Conservation (phyloP, 2,888 invertebrate species). For the Mythimna albipuncta region DNA sequence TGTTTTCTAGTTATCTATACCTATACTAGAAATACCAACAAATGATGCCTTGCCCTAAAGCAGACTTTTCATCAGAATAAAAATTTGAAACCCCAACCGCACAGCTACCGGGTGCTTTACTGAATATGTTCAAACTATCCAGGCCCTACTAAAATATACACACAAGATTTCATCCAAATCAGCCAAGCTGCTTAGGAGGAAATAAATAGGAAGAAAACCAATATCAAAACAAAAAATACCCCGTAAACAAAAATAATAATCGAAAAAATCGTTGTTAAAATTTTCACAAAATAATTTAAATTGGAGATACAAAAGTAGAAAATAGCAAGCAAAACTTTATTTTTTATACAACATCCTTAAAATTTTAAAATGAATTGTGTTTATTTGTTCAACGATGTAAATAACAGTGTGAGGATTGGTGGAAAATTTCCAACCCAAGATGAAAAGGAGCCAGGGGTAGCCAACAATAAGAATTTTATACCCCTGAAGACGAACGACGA, state of each 20-base stretch:
- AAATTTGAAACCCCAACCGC: too few relatives aligned
- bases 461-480: conserved; percentile 41
- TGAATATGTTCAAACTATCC: too few relatives aligned
- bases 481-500: conserved; percentile 14
- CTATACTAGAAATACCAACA: too few relatives aligned
- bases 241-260: not conserved
- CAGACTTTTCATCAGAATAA: too few relatives aligned
- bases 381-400: conserved; percentile 17
- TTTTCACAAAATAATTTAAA: not conserved
- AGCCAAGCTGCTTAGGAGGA: too few relatives aligned
- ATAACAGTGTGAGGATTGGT: not conserved
- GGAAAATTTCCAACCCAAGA: conserved; percentile 8
- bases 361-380: conserved; percentile 2
- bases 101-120: too few relatives aligned
- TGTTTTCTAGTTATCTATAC: too few relatives aligned
- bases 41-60: too few relatives aligned
- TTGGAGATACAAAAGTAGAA: not conserved
- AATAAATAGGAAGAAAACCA: too few relatives aligned
- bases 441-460: conserved; percentile 21
- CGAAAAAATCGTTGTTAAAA: not conserved
- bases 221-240: not conserved
- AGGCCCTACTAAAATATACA: too few relatives aligned
- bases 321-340: not conserved
- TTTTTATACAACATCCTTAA: not conserved
- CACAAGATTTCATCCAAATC: too few relatives aligned